Conservation (phyloP, 2,113 vertebrate genomes). For the Notiomystis cincta region DNA sequence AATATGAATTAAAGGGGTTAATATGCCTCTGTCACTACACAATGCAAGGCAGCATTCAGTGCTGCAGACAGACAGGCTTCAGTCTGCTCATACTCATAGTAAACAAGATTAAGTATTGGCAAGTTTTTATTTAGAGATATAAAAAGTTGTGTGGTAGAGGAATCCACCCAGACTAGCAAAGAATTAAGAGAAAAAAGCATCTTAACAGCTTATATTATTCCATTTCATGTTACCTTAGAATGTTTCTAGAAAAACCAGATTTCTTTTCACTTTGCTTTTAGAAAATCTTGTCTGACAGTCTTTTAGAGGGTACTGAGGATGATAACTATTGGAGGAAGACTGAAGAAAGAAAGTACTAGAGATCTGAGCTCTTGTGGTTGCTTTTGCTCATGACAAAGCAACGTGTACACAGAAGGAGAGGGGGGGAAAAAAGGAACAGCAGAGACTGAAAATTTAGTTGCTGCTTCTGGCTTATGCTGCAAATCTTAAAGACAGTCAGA, state of each 20-base stretch:
- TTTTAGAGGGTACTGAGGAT: background rate
- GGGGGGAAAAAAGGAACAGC: background rate
- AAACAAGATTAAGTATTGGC: background rate
- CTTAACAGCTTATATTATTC: fast-evolving
- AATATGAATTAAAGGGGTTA: background rate
- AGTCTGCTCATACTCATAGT: background rate
- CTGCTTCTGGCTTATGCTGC: background rate
- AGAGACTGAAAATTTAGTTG: background rate
- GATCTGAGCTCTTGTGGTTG: background rate
- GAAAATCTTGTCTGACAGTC: background rate
- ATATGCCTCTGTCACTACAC: background rate
- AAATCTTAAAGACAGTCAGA: background rate
- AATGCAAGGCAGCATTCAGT: background rate
- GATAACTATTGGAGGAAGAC: background rate
- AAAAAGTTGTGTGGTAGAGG: fast-evolving
- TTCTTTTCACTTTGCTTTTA: background rate
- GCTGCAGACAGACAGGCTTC: background rate
- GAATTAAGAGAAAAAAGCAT: background rate
- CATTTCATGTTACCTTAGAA: background rate
- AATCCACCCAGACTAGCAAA: background rate
- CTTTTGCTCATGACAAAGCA: background rate
- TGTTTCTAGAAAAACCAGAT: background rate
- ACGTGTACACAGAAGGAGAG: background rate
- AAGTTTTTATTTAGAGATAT: background rate
- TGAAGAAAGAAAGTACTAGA: background rate